These are phyloP conservation scores for Acanthaster planci DNA, from an alignment of 35 echinoderm and acorn worm species.

Conservation along the genomic window DNA sequence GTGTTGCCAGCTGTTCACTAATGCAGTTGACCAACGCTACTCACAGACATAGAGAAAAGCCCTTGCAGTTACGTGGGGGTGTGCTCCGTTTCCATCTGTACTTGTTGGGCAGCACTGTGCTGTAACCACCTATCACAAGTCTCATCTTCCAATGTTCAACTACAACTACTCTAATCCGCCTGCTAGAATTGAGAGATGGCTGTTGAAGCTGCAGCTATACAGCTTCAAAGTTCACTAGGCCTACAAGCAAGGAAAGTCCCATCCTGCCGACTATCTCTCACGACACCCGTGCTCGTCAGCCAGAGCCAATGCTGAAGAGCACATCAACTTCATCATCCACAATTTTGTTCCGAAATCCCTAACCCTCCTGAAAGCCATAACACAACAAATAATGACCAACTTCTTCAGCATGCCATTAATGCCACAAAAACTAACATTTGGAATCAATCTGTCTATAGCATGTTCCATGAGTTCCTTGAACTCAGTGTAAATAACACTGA, in stretches of 20 bases:
- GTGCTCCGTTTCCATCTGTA: slow-evolving; percentile 75
- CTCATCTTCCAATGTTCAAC: slow-evolving; percentile 78
- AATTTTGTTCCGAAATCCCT: slow-evolving; percentile 77
- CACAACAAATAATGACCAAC: slow-evolving; percentile 51
- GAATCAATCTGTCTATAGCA: slow-evolving; percentile 26
- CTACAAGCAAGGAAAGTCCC: slow-evolving; percentile 61
- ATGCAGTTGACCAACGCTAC: slow-evolving; percentile 59
- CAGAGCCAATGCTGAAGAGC: slow-evolving; percentile 56
- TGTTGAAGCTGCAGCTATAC: slow-evolving; percentile 74
- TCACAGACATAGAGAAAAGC: slow-evolving; percentile 74
- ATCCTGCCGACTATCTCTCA: slow-evolving; percentile 80
- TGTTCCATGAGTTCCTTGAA: slow-evolving; percentile 52
- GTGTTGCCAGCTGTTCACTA: slow-evolving; percentile 45
- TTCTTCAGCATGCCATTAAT: slow-evolving; percentile 28
- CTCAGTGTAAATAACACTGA: slow-evolving; percentile 45
- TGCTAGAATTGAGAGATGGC: slow-evolving; percentile 82
- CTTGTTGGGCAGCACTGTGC: slow-evolving; percentile 60
- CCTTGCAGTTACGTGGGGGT: slow-evolving; percentile 73
- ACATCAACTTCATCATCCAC: slow-evolving; percentile 48
- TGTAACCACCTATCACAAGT: slow-evolving; percentile 84
- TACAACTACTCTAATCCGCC: slow-evolving; percentile 58
- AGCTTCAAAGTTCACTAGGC: slow-evolving; percentile 56
- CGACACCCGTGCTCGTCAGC: slow-evolving; percentile 54
- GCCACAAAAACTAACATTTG: slow-evolving; percentile 50
- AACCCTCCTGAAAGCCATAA: slow-evolving; percentile 27